Evolutionary conservation across 1,140 invertebrate genomes (phyloP).

Genomic region (Drosophila bocki): DNA sequence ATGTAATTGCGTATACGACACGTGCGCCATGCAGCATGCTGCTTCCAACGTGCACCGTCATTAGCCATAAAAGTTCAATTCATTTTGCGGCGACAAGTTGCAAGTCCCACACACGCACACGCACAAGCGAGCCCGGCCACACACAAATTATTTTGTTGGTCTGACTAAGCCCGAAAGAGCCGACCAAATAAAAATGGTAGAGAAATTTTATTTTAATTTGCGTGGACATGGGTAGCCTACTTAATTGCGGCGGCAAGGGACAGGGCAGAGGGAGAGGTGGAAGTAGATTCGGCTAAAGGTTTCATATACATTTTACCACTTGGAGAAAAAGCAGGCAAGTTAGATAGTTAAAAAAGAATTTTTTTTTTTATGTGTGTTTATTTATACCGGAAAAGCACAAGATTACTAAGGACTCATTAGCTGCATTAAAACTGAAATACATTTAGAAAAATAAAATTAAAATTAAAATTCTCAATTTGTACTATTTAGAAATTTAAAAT

Average conservation of each 20-base stretch:
- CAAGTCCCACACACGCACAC: constrained; percentile 14
- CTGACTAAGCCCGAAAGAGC: constrained; percentile 33
- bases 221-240: constrained; percentile 71
- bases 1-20: constrained; percentile 72
- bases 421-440: not conserved
- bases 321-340: not conserved
- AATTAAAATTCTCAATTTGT: too few relatives aligned
- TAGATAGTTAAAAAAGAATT: too few relatives aligned
- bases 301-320: constrained; percentile 12
- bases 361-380: not conserved
- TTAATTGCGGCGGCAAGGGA: constrained; percentile 61
- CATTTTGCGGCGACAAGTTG: constrained; percentile 63
- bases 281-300: not conserved
- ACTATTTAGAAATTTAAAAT: too few relatives aligned
- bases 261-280: not conserved
- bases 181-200: constrained; percentile 38
- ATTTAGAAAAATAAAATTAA: not conserved
- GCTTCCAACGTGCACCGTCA: constrained; percentile 49
- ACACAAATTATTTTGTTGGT: constrained; percentile 63
- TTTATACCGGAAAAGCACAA: not conserved
- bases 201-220: constrained; percentile 79
- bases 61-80: constrained; percentile 72
- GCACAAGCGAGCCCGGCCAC: constrained; percentile 8
- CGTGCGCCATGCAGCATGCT: constrained; percentile 53
- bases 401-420: not conserved